Percentiles rank a stretch among this genome's conserved stretches.
phyloP scores from a whole-genome alignment of 1,140 invertebrate species.

The Theocolax elegans region DNA sequence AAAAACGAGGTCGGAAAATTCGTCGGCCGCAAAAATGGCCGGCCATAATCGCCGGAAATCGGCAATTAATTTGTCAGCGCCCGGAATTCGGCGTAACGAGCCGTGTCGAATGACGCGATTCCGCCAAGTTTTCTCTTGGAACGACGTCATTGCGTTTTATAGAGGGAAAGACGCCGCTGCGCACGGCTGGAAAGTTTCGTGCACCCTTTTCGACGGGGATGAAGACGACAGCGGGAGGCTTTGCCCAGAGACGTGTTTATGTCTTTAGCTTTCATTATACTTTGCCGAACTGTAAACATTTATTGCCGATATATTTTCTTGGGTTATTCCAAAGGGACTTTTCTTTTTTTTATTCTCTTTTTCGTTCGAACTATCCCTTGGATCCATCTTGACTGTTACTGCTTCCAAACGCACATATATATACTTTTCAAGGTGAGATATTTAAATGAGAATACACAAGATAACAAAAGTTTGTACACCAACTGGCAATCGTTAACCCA shows the following conservation, averaged over 20 bases:
- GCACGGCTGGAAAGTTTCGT: slow-evolving; percentile 1
- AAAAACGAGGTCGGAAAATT: not conserved
- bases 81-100: slow-evolving; percentile 32
- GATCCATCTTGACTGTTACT: too few species aligned
- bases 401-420: too few species aligned
- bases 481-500: too few species aligned
- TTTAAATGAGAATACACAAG: too few species aligned
- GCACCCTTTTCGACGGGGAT: not conserved
- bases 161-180: not conserved
- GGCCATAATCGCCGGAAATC: slow-evolving; percentile 65
- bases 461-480: too few species aligned
- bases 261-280: not conserved
- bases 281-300: slow-evolving; percentile 4
- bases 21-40: slow-evolving; percentile 46
- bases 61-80: slow-evolving; percentile 66
- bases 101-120: slow-evolving; percentile 5
- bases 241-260: not conserved
- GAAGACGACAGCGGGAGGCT: not conserved
- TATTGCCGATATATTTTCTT: not conserved
- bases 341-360: too few species aligned
- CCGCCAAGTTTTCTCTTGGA: not conserved
- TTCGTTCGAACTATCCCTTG: too few species aligned
- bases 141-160: slow-evolving; percentile 17
- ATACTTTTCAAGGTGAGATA: too few species aligned
- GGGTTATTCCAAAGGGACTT: too few species aligned